A percentile compares a stretch with the other conserved stretches of the same genome.
Conservation (phyloP, 2,113 vertebrate species). For the Himantopus leucocephalus region DNA sequence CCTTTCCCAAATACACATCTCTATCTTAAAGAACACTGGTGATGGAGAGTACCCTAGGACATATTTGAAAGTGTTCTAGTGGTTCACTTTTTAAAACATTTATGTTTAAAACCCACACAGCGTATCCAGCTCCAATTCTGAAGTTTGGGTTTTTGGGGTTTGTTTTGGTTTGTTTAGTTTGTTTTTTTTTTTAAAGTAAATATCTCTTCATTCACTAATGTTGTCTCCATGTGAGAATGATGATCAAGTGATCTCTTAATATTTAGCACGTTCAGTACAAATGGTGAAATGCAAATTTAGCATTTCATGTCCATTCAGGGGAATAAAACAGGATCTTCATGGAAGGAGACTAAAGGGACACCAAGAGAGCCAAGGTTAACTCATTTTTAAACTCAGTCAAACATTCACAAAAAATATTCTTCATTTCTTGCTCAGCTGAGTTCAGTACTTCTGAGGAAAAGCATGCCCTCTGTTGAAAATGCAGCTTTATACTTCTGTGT, state of each 20-base stretch:
- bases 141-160: not conserved
- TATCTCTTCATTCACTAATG: not conserved
- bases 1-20: not conserved
- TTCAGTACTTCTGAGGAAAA: not conserved
- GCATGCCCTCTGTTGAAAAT: not conserved
- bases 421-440: not conserved
- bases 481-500: not conserved
- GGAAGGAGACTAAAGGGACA: not conserved
- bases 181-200: not conserved
- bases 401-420: not conserved
- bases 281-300: not conserved
- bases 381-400: not conserved
- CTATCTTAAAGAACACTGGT: not conserved
- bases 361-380: not conserved
- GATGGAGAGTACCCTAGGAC: not conserved
- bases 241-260: not conserved
- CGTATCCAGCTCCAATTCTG: not conserved
- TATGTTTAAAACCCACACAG: not conserved
- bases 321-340: not conserved
- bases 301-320: not conserved
- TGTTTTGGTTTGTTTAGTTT: not conserved
- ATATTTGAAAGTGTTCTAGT: not conserved
- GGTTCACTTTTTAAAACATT: not conserved
- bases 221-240: not conserved
- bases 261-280: not conserved